A percentile compares a stretch with the other conserved stretches of the same genome.
phyloP scores from a whole-genome alignment of 2,888 invertebrate species.

The Anticlea derivata region DNA sequence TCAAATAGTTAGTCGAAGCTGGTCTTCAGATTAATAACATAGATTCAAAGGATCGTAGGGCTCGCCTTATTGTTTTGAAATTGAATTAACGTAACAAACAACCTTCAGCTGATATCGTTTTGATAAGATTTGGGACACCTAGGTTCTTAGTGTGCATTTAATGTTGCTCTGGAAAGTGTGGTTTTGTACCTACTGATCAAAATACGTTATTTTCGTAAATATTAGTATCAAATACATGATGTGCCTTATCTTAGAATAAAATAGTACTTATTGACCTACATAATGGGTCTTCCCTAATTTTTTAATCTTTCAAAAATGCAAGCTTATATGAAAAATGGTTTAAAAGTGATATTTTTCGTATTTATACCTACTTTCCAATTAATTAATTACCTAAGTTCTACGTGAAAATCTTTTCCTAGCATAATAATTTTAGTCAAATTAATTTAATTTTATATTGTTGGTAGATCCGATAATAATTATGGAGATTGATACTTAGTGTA shows the following conservation, averaged over 20 bases:
- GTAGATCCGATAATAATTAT: slow-evolving; percentile 51
- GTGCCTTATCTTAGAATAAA: slow-evolving; percentile 54
- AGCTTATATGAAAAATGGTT: too few relatives aligned
- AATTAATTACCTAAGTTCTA: too few relatives aligned
- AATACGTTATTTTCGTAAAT: not conserved
- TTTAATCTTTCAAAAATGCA: too few relatives aligned
- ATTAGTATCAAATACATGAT: slow-evolving; percentile 49
- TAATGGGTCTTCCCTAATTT: slow-evolving; percentile 32
- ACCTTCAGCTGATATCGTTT: slow-evolving; percentile 19
- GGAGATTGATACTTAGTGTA: slow-evolving; percentile 62
- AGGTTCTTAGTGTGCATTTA: slow-evolving; percentile 2
- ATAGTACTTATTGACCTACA: too few relatives aligned
- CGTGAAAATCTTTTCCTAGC: slow-evolving; percentile 55
- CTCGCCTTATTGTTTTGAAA: slow-evolving; percentile 19
- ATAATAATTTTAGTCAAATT: slow-evolving; percentile 76
- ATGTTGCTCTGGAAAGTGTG: slow-evolving; percentile 7
- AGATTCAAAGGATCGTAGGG: slow-evolving; percentile 1
- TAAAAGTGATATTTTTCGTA: too few relatives aligned
- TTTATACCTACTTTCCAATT: too few relatives aligned
- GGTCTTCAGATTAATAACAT: slow-evolving; percentile 45
- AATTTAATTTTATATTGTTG: slow-evolving; percentile 52
- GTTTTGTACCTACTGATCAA: not conserved
- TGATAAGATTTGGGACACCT: slow-evolving; percentile 24
- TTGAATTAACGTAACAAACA: slow-evolving; percentile 25
- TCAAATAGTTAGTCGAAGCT: slow-evolving; percentile 47